Evolutionary conservation across 2,113 vertebrate species (phyloP), one percentile per base, ranked within the genome.

Genomic region (Silurus glanis): DNA sequence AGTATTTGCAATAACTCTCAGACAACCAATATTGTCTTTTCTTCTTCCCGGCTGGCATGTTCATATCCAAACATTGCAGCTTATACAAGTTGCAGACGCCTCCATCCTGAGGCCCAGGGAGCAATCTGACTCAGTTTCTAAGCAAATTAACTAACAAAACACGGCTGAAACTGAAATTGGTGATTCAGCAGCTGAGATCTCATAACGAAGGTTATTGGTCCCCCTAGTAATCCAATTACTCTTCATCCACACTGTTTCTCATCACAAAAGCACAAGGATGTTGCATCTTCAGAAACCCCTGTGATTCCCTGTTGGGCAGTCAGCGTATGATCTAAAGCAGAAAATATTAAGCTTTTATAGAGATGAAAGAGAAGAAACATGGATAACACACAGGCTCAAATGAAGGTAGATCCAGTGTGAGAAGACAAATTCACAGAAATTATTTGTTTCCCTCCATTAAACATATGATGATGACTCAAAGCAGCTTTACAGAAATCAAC

Each of bases 81-180:
- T 12, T 49, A n/a, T 51, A 75, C 72, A 75, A n/a, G 5, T 53
- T 75, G 4, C 49, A 53, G 13, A 75, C 47, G 1, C 72, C 72
- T n/a, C 51, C 72, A 53, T 51, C 10, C 47, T 23, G 72, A 51
- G 72, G 47, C 49, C 72, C 72, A 53, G 72, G 23, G 47, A 21
- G 10, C 72, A 75, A 75, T 75, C 72, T 75, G 72, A 75, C 49
- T 75, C 72, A n/a, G 10, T 6, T 75, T 75, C 21, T 53, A 75
- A 75, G 49, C 47, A 53, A 53, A 53, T 75, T 75, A 75, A n/a
- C 72, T 75, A 53, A 53, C 14, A 75, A 2, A n/a, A n/a, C 72
- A 53, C n/a, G 21, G 21, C 72, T 75, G 47, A 37, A 23, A 14
- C 9, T 14, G 47, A 51, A 75, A 75, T 14, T 13, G 49, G 53